Percentiles rank a stretch among this genome's conserved stretches.
Evolutionary conservation across 2,113 vertebrate species (phyloP).

Genomic region (Erythrocercus mccallii): DNA sequence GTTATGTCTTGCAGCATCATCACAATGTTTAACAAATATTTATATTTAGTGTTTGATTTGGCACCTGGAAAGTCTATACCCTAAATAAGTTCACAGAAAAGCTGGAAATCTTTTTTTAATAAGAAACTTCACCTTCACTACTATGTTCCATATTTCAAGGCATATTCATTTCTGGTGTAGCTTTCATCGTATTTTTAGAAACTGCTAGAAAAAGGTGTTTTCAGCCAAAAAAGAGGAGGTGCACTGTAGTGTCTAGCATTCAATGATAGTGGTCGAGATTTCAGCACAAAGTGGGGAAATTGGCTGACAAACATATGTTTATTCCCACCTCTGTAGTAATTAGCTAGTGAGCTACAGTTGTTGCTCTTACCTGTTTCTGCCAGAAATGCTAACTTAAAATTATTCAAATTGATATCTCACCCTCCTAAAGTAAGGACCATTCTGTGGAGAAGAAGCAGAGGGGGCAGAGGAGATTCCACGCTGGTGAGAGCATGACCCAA

Average conservation of each 20-base stretch:
- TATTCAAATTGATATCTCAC: background rate
- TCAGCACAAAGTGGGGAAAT: background rate
- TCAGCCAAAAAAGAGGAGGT: background rate
- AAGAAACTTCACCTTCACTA: background rate
- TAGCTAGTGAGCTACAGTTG: background rate
- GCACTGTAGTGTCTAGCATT: background rate
- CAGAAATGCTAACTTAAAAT: background rate
- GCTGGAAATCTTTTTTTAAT: background rate
- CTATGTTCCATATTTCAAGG: background rate
- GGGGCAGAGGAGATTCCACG: background rate
- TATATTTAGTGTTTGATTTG: background rate
- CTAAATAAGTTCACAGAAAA: background rate
- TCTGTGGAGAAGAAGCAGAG: background rate
- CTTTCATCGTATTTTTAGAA: background rate
- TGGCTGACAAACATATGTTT: background rate
- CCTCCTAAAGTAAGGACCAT: background rate
- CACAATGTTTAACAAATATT: background rate
- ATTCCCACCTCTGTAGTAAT: background rate
- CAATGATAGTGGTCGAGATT: accelerated
- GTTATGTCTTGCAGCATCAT: background rate
- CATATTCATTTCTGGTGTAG: background rate
- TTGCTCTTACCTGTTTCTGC: background rate
- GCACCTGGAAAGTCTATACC: background rate
- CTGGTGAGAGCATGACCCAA: background rate
- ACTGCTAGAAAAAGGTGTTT: background rate